phyloP scores from a whole-genome alignment of 1,140 invertebrate genomes.

The Conus ventricosus region DNA sequence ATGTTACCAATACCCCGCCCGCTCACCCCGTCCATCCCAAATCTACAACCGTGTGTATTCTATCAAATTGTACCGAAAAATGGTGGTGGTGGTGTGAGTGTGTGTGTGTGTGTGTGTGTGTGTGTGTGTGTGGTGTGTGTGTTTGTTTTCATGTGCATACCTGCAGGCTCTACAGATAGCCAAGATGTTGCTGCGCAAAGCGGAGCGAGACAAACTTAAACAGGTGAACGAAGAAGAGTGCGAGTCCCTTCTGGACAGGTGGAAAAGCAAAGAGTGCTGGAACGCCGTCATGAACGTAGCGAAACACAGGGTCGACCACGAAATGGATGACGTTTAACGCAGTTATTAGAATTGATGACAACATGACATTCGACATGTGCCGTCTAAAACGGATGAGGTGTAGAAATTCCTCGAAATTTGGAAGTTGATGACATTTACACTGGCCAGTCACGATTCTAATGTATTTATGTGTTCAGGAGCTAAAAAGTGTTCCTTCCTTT shows the following conservation, averaged over 20 bases:
- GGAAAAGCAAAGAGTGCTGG: slow-evolving; percentile 80
- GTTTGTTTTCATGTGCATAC: background rate
- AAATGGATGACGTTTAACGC: background rate
- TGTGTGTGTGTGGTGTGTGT: background rate
- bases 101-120: background rate
- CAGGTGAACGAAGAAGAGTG: background rate
- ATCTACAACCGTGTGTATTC: too few species aligned
- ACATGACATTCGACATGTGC: too few species aligned
- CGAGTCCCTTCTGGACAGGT: slow-evolving; percentile 73
- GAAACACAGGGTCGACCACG: slow-evolving; percentile 52
- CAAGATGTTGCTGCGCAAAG: background rate
- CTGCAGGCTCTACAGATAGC: background rate
- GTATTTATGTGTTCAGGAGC: too few species aligned
- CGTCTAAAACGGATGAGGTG: too few species aligned
- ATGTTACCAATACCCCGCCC: too few species aligned
- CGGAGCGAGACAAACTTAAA: background rate
- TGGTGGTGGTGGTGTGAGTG: background rate
- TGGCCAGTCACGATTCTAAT: too few species aligned
- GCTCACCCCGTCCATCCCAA: too few species aligned
- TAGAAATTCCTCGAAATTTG: too few species aligned
- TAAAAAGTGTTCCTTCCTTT: too few species aligned
- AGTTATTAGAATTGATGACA: too few species aligned
- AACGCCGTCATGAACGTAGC: slow-evolving; percentile 78
- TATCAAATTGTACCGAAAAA: too few species aligned
- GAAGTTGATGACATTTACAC: too few species aligned